Conservation (phyloP, 2,888 invertebrate genomes). For the Dione juno region DNA sequence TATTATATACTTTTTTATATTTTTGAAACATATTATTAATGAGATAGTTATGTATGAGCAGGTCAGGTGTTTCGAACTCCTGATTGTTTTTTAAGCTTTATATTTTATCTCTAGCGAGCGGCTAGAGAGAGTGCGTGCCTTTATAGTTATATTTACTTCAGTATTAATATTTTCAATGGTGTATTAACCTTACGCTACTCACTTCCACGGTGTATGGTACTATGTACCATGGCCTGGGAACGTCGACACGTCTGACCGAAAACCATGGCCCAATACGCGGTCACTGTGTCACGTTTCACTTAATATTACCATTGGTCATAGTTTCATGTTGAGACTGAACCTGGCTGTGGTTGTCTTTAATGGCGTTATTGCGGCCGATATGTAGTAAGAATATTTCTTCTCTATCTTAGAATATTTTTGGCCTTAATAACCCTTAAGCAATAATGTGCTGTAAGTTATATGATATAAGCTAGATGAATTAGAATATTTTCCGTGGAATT, state of each 20-base stretch:
- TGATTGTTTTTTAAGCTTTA: no score
- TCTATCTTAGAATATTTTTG: neutral
- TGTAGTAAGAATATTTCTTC: conserved; percentile 5
- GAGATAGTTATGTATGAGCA: no score
- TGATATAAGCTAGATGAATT: no score
- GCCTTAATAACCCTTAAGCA: conserved; percentile 5
- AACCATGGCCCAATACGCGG: conserved; percentile 54
- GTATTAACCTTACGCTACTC: neutral
- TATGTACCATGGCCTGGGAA: neutral
- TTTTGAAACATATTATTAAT: no score
- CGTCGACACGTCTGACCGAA: conserved; percentile 49
- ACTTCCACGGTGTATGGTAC: neutral
- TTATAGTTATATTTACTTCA: neutral
- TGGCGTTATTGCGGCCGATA: conserved; percentile 1
- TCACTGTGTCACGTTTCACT: conserved; percentile 48
- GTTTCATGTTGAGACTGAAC: conserved; percentile 12
- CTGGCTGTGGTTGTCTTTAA: conserved; percentile 15
- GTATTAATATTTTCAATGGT: neutral
- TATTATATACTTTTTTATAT: no score
- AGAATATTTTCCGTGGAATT: no score
- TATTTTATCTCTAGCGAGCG: no score
- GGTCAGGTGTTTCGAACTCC: no score
- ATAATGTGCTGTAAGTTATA: neutral
- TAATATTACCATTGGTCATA: conserved; percentile 2
- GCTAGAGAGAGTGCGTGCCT: no score